Conservation (phyloP, 1,140 invertebrate species). For the Reticulitermes speratus region DNA sequence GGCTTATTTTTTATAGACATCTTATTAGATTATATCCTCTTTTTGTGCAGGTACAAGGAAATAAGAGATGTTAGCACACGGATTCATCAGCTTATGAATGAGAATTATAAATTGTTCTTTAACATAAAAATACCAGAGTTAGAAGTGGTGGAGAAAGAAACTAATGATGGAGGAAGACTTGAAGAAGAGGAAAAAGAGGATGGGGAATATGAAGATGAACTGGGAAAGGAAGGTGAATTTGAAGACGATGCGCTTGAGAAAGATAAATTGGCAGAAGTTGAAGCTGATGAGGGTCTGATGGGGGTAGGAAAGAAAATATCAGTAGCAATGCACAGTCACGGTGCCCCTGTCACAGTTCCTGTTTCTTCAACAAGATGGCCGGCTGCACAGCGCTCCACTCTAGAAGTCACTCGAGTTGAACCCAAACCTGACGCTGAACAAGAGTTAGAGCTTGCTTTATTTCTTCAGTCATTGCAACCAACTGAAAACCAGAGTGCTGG, state of each 20-base stretch:
- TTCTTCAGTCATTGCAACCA: background rate
- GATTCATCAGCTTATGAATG: constrained; percentile 58
- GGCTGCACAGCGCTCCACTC: background rate
- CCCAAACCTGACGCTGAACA: background rate
- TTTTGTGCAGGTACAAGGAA: constrained; percentile 51
- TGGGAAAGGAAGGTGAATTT: constrained; percentile 22
- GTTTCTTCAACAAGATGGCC: background rate
- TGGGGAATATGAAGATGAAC: constrained; percentile 1
- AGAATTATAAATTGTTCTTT: constrained; percentile 65
- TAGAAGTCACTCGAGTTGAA: background rate
- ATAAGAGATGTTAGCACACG: constrained; percentile 56
- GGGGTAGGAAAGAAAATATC: constrained; percentile 36
- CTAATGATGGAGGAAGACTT: background rate
- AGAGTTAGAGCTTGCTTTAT: background rate
- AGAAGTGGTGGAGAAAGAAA: constrained; percentile 3
- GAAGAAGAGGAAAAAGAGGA: constrained; percentile 31
- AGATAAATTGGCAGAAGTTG: constrained; percentile 35
- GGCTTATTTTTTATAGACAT: no score
- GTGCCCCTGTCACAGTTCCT: background rate
- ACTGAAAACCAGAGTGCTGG: background rate
- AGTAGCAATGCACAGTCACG: constrained; percentile 29
- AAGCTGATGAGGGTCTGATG: background rate
- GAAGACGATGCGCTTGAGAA: constrained; percentile 21
- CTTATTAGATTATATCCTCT: no score
- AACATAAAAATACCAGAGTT: constrained; percentile 43